Evolutionary conservation across 2,113 vertebrate genomes (phyloP).

Genomic region (Ciconia maguari): DNA sequence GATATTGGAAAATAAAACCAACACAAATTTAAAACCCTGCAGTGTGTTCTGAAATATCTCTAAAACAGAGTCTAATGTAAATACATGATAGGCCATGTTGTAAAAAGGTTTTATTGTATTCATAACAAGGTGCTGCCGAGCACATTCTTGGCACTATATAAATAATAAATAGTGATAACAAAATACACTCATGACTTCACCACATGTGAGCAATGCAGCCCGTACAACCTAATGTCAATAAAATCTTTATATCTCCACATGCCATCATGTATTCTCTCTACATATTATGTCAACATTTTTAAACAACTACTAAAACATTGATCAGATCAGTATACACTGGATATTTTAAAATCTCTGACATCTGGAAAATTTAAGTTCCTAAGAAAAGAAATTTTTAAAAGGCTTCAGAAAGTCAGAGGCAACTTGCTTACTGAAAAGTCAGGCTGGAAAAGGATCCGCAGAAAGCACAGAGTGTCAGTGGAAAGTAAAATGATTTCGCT

Average conservation of each 20-base stretch:
- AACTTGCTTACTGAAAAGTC: neutral
- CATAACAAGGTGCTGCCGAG: neutral
- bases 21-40: neutral
- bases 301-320: neutral
- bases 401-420: neutral
- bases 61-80: neutral
- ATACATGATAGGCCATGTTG: neutral
- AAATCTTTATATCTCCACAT: neutral
- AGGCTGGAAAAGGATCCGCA: neutral
- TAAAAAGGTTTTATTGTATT: slow-evolving; percentile 10
- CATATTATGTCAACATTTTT: neutral
- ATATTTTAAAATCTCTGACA: neutral
- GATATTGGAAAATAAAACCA: neutral
- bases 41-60: neutral
- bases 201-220: neutral
- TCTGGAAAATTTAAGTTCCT: neutral
- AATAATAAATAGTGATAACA: slow-evolving; percentile 10
- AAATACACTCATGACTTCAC: neutral
- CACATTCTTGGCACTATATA: slow-evolving; percentile 2
- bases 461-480: neutral
- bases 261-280: neutral
- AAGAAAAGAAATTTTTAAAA: neutral
- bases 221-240: neutral
- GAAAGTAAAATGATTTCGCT: neutral
- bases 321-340: neutral